Percentiles rank a stretch among this genome's conserved stretches.
Evolutionary conservation across 2,888 invertebrate species (phyloP).

Genomic region (Andricus quercusramuli): DNA sequence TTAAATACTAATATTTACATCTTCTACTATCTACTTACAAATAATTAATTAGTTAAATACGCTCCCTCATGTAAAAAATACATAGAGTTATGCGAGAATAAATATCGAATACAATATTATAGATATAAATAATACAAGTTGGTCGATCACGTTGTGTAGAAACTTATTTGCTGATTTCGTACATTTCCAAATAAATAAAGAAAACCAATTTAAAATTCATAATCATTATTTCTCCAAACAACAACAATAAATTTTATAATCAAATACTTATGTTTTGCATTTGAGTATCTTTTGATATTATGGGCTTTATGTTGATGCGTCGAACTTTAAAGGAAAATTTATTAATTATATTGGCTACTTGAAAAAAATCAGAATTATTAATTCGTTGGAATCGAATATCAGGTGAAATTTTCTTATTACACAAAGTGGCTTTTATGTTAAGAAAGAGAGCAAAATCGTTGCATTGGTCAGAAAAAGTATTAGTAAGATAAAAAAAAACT

Average conservation of each 20-base stretch:
- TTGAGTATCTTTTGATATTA: neutral
- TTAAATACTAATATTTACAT: slow-evolving; percentile 54
- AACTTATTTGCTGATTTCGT: neutral
- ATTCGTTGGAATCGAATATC: neutral
- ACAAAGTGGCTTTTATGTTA: too few relatives aligned
- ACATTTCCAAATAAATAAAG: neutral
- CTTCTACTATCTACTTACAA: slow-evolving; percentile 30
- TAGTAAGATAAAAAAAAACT: neutral
- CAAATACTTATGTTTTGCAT: neutral
- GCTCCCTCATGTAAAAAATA: neutral
- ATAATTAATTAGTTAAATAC: slow-evolving; percentile 25
- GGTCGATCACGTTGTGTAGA: slow-evolving; percentile 40
- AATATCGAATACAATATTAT: slow-evolving; percentile 28
- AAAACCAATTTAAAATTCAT: neutral
- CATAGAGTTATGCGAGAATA: slow-evolving; percentile 25
- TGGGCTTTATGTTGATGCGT: neutral
- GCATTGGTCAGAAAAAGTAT: neutral
- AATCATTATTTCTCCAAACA: neutral
- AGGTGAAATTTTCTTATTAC: neutral
- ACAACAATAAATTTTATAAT: neutral
- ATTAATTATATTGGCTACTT: neutral
- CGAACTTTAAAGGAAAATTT: neutral
- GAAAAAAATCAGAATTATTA: neutral
- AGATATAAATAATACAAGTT: slow-evolving; percentile 49
- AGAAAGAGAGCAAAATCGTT: neutral